Evolutionary conservation across 2,888 invertebrate genomes (phyloP).

Genomic region (Morinoia aosen): DNA sequence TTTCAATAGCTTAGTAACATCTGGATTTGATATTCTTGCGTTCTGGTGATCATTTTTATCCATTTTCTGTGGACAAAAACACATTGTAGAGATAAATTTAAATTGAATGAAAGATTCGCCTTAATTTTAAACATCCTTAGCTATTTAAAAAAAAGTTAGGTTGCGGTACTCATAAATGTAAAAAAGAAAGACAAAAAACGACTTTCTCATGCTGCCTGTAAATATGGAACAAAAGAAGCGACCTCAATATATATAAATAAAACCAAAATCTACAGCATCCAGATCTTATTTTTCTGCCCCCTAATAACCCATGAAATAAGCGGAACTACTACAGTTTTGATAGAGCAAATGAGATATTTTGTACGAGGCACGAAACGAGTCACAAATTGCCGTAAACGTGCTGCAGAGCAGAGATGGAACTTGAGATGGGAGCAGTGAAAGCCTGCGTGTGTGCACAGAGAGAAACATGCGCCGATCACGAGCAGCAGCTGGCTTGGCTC

Average conservation of each 20-base stretch:
- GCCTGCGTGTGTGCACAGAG: background rate
- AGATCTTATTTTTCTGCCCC: background rate
- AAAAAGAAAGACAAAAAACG: background rate
- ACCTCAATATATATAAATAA: background rate
- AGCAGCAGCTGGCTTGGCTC: background rate
- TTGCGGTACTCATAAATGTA: background rate
- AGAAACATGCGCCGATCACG: background rate
- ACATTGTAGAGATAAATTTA: too few species aligned
- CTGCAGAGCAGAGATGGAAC: background rate
- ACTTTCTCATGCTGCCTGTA: background rate
- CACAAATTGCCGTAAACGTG: background rate
- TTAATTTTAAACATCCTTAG: too few species aligned
- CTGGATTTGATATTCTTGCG: too few species aligned
- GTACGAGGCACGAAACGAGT: background rate
- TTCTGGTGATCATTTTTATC: too few species aligned
- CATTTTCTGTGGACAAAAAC: too few species aligned
- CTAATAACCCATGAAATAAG: background rate
- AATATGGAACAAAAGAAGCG: background rate
- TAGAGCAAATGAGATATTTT: background rate
- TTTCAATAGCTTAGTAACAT: too few species aligned
- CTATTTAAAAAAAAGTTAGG: too few species aligned
- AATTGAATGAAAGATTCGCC: too few species aligned
- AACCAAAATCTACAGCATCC: background rate
- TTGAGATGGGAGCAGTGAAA: background rate
- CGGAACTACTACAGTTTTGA: background rate